Evolutionary conservation across 2,113 vertebrate species (phyloP), one percentile per base, ranked within the genome.

Genomic region (Cyanoderma ruficeps): DNA sequence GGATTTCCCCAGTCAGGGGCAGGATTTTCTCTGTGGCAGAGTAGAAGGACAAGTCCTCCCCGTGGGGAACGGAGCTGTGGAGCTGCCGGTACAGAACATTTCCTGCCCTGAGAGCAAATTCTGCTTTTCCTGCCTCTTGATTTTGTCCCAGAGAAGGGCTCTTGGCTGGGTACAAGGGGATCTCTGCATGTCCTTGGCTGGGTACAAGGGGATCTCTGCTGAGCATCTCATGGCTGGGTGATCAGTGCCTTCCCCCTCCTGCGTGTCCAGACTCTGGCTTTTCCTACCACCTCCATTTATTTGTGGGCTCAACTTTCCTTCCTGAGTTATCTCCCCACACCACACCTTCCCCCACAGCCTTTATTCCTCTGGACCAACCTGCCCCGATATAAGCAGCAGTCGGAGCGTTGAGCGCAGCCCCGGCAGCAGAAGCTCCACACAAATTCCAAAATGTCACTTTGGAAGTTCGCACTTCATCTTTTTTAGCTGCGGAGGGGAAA

Each of bases 401-500:
- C 41, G 24, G 79, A 90, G 47, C 4, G 0, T 9, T 59, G 74
- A 83, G 60, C 2, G 2, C 92, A 87, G 89, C 72, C 89, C 86
- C 33, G 37, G 86, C 89, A 94, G 85, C 0, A 0, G 91, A 39
- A 64, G 72, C 72, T 91, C 76, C 76, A 92, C 95, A 89, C 91
- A 49, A 83, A 93, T 63, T 94, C 95, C 86, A 75, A 97, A 97
- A 97, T 94, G 91, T 95, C 95, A 96, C 91, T 97, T 87, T 78
- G 76, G 83, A 95, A 97, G 86, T 95, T 97, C 82, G 7, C 95
- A 95, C 95, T 93, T 95, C 91, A 89, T 97, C 94, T 93, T 95
- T 97, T 97, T 97, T 96, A 96, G 96, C 91, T 92, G 77, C 2
- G 52, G 89, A 96, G 96, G 95, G 93, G 96, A 92, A 96, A 94